phyloP scores from a whole-genome alignment of 2,113 vertebrate genomes.

The Anas platyrhynchos region DNA sequence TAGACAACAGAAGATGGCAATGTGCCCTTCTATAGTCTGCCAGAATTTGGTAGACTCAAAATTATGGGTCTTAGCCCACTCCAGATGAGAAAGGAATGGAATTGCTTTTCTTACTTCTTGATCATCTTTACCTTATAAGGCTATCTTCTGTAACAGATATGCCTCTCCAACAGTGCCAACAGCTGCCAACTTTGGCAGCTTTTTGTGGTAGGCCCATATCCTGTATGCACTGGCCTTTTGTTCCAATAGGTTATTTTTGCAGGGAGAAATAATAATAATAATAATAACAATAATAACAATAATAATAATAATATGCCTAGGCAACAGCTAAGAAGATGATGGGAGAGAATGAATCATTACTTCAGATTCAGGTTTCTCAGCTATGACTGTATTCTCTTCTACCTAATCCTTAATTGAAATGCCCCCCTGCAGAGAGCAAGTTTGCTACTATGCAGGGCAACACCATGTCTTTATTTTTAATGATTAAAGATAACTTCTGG shows the following conservation, averaged over 20 bases:
- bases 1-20: not conserved
- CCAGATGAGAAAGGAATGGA: not conserved
- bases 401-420: not conserved
- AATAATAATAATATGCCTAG: not conserved
- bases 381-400: not conserved
- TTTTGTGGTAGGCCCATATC: not conserved
- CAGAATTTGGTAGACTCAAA: not conserved
- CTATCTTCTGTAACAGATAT: not conserved
- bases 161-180: fast-evolving
- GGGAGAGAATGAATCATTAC: not conserved
- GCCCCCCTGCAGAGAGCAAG: not conserved
- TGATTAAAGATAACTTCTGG: not conserved
- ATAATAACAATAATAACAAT: not conserved
- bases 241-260: not conserved
- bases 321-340: not conserved
- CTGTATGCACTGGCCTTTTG: not conserved
- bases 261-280: not conserved
- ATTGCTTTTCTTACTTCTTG: not conserved
- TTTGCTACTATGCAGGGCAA: not conserved
- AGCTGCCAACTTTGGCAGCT: not conserved
- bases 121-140: not conserved
- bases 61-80: not conserved
- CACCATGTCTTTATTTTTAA: not conserved
- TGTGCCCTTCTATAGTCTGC: not conserved
- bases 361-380: not conserved